Conservation (phyloP, 2,888 invertebrate genomes). For the Pocota personata region DNA sequence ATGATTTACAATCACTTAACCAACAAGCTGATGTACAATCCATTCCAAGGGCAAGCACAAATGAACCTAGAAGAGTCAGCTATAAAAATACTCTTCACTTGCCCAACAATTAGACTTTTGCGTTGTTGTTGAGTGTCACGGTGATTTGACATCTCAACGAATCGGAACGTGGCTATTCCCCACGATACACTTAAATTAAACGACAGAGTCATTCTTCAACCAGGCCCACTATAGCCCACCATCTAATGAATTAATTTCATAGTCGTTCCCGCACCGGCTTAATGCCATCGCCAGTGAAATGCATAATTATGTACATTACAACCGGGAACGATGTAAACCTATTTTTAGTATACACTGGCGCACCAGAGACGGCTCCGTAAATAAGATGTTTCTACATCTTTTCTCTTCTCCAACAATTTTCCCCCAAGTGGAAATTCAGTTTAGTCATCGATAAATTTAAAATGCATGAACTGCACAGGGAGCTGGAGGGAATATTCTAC, state of each 20-base stretch:
- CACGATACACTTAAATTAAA: slow-evolving; percentile 1
- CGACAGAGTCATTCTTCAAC: not conserved
- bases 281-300: slow-evolving; percentile 28
- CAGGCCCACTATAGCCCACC: not conserved
- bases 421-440: slow-evolving; percentile 33
- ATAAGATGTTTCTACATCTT: not conserved
- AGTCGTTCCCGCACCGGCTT: not conserved
- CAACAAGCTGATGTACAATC: not conserved
- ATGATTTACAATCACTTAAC: slow-evolving; percentile 26
- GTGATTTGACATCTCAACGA: slow-evolving; percentile 31
- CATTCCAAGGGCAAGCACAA: slow-evolving; percentile 29
- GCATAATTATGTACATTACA: slow-evolving; percentile 38
- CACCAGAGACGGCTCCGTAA: slow-evolving; percentile 1
- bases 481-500: not conserved
- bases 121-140: slow-evolving; percentile 29
- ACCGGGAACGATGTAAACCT: slow-evolving; percentile 20
- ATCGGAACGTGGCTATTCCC: slow-evolving; percentile 17
- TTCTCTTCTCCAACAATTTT: not conserved
- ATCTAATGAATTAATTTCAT: slow-evolving; percentile 5
- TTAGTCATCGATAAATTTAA: slow-evolving; percentile 54
- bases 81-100: not conserved
- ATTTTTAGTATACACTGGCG: slow-evolving; percentile 31
- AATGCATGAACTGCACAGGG: slow-evolving; percentile 34
- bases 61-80: slow-evolving; percentile 22
- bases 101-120: slow-evolving; percentile 20